Conservation (phyloP, 2,797 vertebrate species). For the Hapalemur alaotrensis region DNA sequence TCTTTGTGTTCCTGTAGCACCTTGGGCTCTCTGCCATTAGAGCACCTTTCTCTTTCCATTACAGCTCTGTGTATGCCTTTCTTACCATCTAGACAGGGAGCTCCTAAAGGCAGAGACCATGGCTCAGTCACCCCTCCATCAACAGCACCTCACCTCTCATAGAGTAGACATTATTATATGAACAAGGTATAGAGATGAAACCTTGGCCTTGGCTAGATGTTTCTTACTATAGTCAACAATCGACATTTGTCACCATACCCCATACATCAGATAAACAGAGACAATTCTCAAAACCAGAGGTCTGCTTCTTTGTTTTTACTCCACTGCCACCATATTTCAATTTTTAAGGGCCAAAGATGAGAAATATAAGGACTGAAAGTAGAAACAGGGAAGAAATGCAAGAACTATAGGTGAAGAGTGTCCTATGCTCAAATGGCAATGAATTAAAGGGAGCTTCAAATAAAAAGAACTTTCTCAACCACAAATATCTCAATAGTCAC, state of each 20-base stretch:
- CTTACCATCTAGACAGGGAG: background rate
- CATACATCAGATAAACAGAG: background rate
- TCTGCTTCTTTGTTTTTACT: background rate
- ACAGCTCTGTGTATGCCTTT: background rate
- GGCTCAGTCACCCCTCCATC: background rate
- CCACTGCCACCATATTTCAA: background rate
- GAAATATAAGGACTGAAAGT: background rate
- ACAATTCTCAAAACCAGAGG: background rate
- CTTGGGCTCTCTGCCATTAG: background rate
- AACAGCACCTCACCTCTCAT: background rate
- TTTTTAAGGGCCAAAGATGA: background rate
- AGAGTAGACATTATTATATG: background rate
- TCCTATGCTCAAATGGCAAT: background rate
- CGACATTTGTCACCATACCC: background rate
- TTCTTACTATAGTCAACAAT: background rate
- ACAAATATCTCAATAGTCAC: background rate
- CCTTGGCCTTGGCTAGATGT: background rate
- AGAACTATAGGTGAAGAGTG: background rate
- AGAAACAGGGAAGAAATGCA: conserved; percentile 25
- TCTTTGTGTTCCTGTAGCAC: background rate
- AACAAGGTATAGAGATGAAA: background rate
- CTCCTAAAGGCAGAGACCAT: background rate
- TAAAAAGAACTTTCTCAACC: background rate
- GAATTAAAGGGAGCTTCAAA: background rate
- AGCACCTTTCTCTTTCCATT: background rate